Conservation (phyloP, 2,797 vertebrate species). For the Scarus forsteni region DNA sequence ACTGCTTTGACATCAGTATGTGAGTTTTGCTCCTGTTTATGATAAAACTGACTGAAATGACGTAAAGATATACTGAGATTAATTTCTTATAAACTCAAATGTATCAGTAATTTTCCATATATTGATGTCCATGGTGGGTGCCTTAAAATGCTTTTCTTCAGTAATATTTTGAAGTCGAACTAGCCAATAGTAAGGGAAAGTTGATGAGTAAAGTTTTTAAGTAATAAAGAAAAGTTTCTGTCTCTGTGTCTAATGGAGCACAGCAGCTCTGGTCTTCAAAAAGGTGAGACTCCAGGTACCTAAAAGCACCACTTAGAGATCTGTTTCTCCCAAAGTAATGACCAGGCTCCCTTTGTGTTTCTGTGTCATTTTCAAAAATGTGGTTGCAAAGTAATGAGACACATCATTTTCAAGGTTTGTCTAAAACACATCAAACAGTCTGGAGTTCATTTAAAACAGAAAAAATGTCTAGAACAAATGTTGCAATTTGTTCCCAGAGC, state of each 20-base stretch:
- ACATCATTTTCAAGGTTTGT: conserved; percentile 29
- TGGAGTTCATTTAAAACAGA: conserved; percentile 4
- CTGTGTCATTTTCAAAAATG: neutral
- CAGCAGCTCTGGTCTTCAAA: neutral
- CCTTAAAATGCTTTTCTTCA: too few species aligned
- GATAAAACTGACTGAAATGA: too few species aligned
- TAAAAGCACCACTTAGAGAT: neutral
- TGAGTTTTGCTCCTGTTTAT: too few species aligned
- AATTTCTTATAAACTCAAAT: too few species aligned
- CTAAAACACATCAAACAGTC: conserved; percentile 5
- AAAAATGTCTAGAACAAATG: conserved; percentile 5
- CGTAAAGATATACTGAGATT: too few species aligned
- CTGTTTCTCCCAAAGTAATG: neutral
- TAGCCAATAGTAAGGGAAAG: too few species aligned
- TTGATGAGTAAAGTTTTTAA: too few species aligned
- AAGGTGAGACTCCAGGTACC: neutral
- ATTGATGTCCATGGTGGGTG: too few species aligned
- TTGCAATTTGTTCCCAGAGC: conserved; percentile 11
- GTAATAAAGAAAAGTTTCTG: neutral
- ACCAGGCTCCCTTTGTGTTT: neutral
- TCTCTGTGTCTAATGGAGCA: neutral
- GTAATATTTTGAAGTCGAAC: too few species aligned
- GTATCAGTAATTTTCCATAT: too few species aligned
- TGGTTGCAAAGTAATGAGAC: neutral
- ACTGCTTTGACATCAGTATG: too few species aligned